Conservation (phyloP, 2,113 vertebrate species). For the Macrotus californicus region DNA sequence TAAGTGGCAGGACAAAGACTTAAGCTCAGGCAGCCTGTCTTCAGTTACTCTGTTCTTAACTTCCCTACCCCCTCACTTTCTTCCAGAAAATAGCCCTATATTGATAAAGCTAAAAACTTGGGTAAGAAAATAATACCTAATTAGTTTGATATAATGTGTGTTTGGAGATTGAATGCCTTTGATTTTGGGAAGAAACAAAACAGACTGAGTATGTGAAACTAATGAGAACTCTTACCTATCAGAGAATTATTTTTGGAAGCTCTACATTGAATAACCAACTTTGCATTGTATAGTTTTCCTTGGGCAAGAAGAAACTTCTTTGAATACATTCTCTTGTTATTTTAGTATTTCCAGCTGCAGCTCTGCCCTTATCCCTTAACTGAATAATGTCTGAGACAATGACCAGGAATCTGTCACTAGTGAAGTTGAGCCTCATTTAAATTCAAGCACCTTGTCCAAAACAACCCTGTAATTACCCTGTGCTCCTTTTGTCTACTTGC, state of each 20-base stretch:
- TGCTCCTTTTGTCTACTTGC: neutral
- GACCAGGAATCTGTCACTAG: slow-evolving; percentile 25
- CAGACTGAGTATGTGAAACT: neutral
- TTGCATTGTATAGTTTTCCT: neutral
- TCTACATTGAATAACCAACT: neutral
- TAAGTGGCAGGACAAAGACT: neutral
- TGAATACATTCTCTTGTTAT: neutral
- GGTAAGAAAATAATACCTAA: neutral
- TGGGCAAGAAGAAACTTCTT: neutral
- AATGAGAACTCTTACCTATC: neutral
- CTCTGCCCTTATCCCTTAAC: neutral
- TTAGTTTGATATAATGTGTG: neutral
- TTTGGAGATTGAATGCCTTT: neutral
- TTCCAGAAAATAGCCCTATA: neutral
- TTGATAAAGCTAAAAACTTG: neutral
- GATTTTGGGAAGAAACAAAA: neutral
- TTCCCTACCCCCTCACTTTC: neutral
- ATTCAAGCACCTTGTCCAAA: slow-evolving; percentile 29
- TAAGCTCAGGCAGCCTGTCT: neutral
- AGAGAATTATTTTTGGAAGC: neutral
- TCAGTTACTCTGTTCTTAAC: neutral
- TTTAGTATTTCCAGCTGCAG: neutral
- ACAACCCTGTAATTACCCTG: slow-evolving; percentile 38
- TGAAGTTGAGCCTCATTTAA: slow-evolving; percentile 3
- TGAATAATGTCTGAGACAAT: neutral